Conservation (phyloP, 2,797 vertebrate species). For the Enoplosus armatus region DNA sequence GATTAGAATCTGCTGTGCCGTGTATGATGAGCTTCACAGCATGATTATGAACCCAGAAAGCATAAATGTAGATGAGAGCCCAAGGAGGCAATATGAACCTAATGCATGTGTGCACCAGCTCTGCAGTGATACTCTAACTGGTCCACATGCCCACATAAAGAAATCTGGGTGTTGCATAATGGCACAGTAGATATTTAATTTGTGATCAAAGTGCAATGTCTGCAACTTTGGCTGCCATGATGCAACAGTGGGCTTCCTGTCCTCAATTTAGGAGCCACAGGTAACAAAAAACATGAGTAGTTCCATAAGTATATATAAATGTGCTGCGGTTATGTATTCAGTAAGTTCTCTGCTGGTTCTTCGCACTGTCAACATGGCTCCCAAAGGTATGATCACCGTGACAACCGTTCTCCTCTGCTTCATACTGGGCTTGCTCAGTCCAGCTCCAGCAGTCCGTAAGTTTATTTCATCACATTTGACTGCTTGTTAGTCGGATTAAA, state of each 20-base stretch:
- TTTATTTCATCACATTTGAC: conserved; percentile 32
- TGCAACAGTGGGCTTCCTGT: conserved; percentile 74
- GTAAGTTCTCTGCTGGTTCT: conserved; percentile 7
- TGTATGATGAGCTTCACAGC: conserved; percentile 26
- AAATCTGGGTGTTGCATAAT: conserved; percentile 11
- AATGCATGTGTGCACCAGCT: conserved; percentile 41
- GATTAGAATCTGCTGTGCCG: conserved; percentile 39
- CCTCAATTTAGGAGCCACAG: conserved; percentile 69
- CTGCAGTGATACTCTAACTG: neutral
- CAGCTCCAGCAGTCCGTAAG: conserved; percentile 72
- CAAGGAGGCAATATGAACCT: conserved; percentile 23
- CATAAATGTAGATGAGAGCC: conserved; percentile 47
- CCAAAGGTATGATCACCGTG: conserved; percentile 43
- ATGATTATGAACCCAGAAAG: conserved; percentile 43
- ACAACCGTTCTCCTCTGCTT: conserved; percentile 59
- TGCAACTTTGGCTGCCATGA: conserved; percentile 45
- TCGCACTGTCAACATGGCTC: conserved; percentile 66
- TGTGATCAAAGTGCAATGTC: conserved; percentile 47
- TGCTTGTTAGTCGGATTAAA: neutral
- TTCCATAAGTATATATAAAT: conserved; percentile 40
- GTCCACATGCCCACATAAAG: conserved; percentile 24
- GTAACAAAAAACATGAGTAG: neutral
- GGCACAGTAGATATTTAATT: conserved; percentile 17
- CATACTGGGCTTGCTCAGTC: conserved; percentile 53
- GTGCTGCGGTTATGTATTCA: neutral